Evolutionary conservation across 2,113 vertebrate species (phyloP), one percentile per base, ranked within the genome.

Genomic region (Psettodes erumei): DNA sequence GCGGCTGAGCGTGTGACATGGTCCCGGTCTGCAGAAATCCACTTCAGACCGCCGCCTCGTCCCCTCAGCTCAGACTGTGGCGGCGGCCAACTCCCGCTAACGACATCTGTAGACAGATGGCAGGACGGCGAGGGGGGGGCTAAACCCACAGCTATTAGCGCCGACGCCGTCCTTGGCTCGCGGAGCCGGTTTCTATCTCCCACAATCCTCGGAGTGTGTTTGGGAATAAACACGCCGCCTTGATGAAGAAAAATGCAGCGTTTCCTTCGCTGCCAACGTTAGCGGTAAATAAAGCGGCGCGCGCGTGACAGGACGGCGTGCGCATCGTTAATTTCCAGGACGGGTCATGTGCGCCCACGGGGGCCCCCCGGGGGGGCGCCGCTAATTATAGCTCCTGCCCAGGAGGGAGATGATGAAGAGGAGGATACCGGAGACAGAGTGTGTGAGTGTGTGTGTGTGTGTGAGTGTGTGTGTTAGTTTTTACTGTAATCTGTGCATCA

Each of bases 261-360:
- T 35, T 75, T 77, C 63, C 71, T 67, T 21, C 11, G 13, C 53
- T 65, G 75, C 67, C 33, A 66, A 75, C 81, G 40, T 43, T 55
- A 75, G 71, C 50, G 12, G 72, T 85, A 84, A 86, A 88, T 79
- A 81, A 76, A 73, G 67, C 62, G 43, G 35, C 28, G 30, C 42
- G 60, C 70, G 62, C 32, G 75, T 67, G 79, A 80, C 86, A 82
- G 54, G 51, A 59, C 60, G 75, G 79, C 37, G 19, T 82, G 79
- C 80, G 86, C 85, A 83, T 88, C 82, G 83, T 88, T 89, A 81
- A 87, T 89, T 82, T 66, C 62, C 64, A 60, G 43, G 60, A 60
- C 60, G 85, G 79, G 84, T 85, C 82, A 83, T 78, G 51, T 74
- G 43, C 23, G 73, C 77, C 71, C 53, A 67, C 47, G 45, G 74